phyloP scores from a whole-genome alignment of 2,113 vertebrate genomes.

The Rhegmatorhina hoffmannsi region DNA sequence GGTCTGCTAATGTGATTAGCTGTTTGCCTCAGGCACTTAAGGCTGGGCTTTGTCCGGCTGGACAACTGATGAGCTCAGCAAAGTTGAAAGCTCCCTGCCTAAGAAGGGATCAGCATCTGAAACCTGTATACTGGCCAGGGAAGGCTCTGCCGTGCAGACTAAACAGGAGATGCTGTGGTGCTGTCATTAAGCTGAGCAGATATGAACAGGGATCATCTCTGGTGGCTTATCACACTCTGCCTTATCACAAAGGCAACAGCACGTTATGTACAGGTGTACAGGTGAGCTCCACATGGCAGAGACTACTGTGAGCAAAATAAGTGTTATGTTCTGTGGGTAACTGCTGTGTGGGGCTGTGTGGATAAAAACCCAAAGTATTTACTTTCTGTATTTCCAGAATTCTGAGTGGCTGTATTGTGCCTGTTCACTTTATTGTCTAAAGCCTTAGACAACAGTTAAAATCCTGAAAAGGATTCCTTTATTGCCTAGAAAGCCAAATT shows the following conservation, averaged over 20 bases:
- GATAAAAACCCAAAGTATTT: not conserved
- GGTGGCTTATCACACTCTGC: not conserved
- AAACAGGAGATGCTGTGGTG: not conserved
- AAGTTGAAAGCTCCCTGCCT: conserved; percentile 67
- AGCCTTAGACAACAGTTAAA: not conserved
- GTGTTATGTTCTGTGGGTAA: not conserved
- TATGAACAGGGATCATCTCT: not conserved
- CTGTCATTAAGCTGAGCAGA: not conserved
- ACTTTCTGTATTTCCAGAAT: not conserved
- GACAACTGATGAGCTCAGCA: conserved; percentile 74
- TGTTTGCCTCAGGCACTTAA: conserved; percentile 71
- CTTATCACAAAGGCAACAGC: not conserved
- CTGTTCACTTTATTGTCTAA: not conserved
- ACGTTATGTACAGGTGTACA: fast-evolving
- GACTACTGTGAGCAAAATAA: not conserved
- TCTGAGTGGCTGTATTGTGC: not conserved
- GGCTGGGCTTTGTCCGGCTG: conserved; percentile 71
- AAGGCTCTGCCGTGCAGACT: not conserved
- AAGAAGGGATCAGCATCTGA: conserved; percentile 62
- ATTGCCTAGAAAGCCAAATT: not conserved
- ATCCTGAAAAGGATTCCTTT: not conserved
- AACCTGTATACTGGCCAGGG: conserved; percentile 16
- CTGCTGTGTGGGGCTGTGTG: not conserved
- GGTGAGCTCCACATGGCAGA: not conserved
- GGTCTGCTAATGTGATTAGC: conserved; percentile 68